Evolutionary conservation across 2,113 vertebrate genomes (phyloP), one percentile per base, ranked within the genome.

Genomic region (Cyphomyrus plagiostoma): DNA sequence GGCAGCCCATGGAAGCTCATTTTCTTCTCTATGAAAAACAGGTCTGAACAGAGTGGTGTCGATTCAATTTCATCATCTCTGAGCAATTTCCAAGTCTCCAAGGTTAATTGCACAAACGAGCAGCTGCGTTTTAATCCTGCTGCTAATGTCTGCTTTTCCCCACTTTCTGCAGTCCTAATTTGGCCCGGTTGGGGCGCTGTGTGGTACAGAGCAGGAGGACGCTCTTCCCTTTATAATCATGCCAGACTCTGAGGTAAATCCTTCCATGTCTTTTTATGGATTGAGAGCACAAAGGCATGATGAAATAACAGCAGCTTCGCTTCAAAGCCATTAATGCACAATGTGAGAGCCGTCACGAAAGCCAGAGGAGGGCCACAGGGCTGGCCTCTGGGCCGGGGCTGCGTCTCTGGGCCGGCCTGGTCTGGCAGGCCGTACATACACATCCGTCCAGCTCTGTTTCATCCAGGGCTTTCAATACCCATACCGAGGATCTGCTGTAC

Each of bases 111-210:
- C 35, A 42, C 35, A 42, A 39, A 39, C 19, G 30, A 80, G 74
- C 74, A 80, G 74, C 74, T 80, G 74, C 30, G n/a, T 80, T 39
- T 80, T 80, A 35, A 42, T 80, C 74, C 74, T 80, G 74, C 74
- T 80, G 35, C 35, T 42, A 80, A 80, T 80, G 35, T 80, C 17
- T 13, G 62, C 10, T 70, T 70, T 4, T 4, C 62, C 62, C 62
- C 62, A 30, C 26, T 30, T 70, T 3, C 8, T 30, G 62, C 62
- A 30, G 62, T 26, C 62, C 62, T 30, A 30, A 70, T 70, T 70
- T 30, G 62, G 3, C 62, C 62, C 62, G 62, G n/a, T 13, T 13
- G 62, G 62, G 62, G 62, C 62, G n/a, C 62, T 70, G 62, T 30
- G 26, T 0, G 10, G 62, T 30, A 4, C n/a, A 15, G 26, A 70